These are phyloP conservation scores for Miichthys miiuy DNA, from an alignment of 2,797 vertebrate species.

Conservation along the genomic window DNA sequence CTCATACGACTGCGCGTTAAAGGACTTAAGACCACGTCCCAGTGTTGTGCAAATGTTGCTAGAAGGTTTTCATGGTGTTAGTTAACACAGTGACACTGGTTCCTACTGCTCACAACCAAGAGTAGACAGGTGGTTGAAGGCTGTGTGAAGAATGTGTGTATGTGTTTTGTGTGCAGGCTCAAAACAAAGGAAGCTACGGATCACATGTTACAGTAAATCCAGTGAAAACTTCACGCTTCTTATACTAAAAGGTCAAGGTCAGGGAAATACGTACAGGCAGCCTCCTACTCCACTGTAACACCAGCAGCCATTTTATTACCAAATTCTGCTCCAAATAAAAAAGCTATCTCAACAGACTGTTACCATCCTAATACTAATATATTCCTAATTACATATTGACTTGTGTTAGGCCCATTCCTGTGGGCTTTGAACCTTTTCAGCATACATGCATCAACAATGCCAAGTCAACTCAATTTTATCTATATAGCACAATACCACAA, in stretches of 20 bases:
- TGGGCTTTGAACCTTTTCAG: not conserved
- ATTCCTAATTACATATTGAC: not conserved
- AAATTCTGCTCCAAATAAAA: not conserved
- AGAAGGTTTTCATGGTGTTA: not conserved
- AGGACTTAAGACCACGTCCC: conserved; percentile 5
- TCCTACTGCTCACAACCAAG: not conserved
- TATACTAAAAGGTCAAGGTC: conserved; percentile 7
- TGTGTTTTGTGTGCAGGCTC: not conserved
- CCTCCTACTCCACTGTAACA: not conserved
- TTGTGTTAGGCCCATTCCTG: not conserved
- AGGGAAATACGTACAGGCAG: conserved; percentile 4
- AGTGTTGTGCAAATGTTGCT: conserved; percentile 13
- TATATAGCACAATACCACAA: not conserved
- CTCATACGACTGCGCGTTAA: not conserved
- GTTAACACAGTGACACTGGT: not conserved
- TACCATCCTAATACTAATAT: not conserved
- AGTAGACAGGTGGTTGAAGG: conserved; percentile 9
- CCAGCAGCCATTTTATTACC: not conserved
- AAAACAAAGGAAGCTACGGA: conserved; percentile 8
- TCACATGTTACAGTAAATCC: conserved; percentile 5
- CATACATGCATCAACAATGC: not conserved
- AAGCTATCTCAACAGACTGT: not conserved
- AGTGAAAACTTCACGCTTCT: not conserved
- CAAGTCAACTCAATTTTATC: not conserved
- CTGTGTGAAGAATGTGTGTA: not conserved